A percentile compares a stretch with the other conserved stretches of the same genome.
These are phyloP conservation scores for Menura novaehollandiae DNA, from an alignment of 2,113 vertebrate genomes.

Conservation along the genomic window DNA sequence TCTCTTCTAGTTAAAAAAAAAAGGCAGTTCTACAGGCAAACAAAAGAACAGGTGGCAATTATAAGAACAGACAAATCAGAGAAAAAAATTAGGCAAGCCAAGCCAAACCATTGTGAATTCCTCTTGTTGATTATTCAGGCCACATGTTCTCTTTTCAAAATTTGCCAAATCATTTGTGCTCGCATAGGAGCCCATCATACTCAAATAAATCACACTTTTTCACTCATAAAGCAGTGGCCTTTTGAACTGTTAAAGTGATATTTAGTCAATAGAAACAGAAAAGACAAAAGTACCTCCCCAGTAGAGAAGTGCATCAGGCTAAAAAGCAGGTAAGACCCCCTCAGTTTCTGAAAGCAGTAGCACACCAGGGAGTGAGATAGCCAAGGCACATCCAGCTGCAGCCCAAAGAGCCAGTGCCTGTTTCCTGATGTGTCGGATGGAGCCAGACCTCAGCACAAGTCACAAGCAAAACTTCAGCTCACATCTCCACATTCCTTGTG, in stretches of 20 bases:
- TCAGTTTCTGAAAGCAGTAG: not conserved
- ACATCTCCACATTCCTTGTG: not conserved
- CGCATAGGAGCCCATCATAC: not conserved
- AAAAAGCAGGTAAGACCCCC: not conserved
- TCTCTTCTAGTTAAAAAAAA: not conserved
- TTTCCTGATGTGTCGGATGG: not conserved
- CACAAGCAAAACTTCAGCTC: not conserved
- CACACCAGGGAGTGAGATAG: rapidly evolving
- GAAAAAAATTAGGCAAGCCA: slow-evolving; percentile 18
- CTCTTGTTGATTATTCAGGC: slow-evolving; percentile 56
- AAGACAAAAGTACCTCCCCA: not conserved
- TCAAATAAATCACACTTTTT: slow-evolving; percentile 14
- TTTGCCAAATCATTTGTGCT: slow-evolving; percentile 43
- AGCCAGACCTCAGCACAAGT: not conserved
- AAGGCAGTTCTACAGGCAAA: not conserved
- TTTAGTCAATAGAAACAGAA: not conserved
- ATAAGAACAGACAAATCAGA: slow-evolving; percentile 55
- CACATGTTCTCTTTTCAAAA: slow-evolving; percentile 53
- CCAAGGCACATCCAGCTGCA: not conserved
- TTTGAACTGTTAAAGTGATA: not conserved
- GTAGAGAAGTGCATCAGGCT: not conserved
- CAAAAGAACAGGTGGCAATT: slow-evolving; percentile 61
- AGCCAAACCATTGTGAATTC: slow-evolving; percentile 56
- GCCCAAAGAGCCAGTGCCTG: not conserved
- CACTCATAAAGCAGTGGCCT: not conserved